Percentiles rank a stretch among this genome's conserved stretches.
These are phyloP conservation scores for Ostrea denselamellosa DNA, from an alignment of 1,140 invertebrate genomes.

Conservation along the genomic window DNA sequence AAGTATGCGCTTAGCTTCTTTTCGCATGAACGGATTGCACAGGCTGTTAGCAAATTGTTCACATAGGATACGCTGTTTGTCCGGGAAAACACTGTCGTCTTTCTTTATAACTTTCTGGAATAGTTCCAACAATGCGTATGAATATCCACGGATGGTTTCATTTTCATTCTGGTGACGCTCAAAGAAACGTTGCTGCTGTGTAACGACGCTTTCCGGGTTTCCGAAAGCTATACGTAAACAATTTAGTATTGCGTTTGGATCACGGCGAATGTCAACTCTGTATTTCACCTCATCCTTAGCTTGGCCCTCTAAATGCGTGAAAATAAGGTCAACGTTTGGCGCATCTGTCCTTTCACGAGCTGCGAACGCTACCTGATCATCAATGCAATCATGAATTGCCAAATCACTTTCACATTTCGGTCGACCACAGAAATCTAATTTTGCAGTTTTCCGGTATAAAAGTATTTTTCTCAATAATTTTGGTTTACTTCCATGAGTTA, in stretches of 20 bases:
- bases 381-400: slow-evolving; percentile 1
- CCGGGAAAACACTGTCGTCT: neutral
- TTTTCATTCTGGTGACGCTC: neutral
- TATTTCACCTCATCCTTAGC: slow-evolving; percentile 8
- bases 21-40: too few relatives aligned
- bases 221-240: neutral
- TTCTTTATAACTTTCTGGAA: neutral
- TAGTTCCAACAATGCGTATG: neutral
- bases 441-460: neutral
- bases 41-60: too few relatives aligned
- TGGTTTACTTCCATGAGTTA: too few relatives aligned
- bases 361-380: neutral
- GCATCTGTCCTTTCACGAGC: neutral
- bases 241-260: neutral
- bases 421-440: neutral
- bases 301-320: neutral
- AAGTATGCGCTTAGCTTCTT: too few relatives aligned
- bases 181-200: neutral
- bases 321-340: neutral
- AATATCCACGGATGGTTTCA: neutral
- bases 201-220: neutral
- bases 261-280: neutral
- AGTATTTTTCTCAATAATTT: too few relatives aligned
- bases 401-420: neutral
- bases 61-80: neutral